Evolutionary conservation across 2,113 vertebrate genomes (phyloP), one percentile per base, ranked within the genome.

Genomic region (Orthonyx spaldingii): DNA sequence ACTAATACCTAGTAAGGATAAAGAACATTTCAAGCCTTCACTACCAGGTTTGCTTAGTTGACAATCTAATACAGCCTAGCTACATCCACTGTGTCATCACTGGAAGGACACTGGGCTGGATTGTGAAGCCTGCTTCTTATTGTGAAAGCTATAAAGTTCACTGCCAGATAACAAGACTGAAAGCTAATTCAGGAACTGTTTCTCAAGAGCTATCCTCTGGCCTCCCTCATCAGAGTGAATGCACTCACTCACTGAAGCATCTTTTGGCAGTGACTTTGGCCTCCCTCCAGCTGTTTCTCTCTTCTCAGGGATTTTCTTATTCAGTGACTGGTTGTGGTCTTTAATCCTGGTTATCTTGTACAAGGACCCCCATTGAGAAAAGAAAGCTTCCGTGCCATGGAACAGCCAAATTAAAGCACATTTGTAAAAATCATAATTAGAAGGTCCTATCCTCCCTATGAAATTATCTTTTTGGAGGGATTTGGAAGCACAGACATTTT

Each of bases 211-310:
- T 93, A 32, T 96, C 93, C 75, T 84, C 83, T 96, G 84, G 74
- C 70, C 57, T 64, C 46, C 61, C 72, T 91, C 91, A 75, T 78
- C 91, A 87, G 46, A 83, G 83, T 97, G 94, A 96, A 98, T 98
- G 89, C 83, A 84, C 86, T 96, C 93, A 96, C 91, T 96, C 95
- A 97, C 90, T 96, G 89, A 98, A 97, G 92, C 74, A 96, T 91
- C 94, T 96, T 90, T 97, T 97, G 96, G 96, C 97, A 97, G 90
- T 69, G 42, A 57, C 91, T 95, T 92, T 97, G 97, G 96, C 94
- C 87, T 94, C 66, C 64, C 71, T 98, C 97, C 97, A 98, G 68
- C 71, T 81, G 82, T 87, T 88, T 93, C 92, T 94, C 88, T 84
- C 84, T 70, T 93, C 92, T 89, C 61, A 33, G 69, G 47, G 66